A percentile compares a stretch with the other conserved stretches of the same genome.
These are phyloP conservation scores for Leptoclinus maculatus DNA, from an alignment of 2,797 vertebrate species.

Conservation along the genomic window DNA sequence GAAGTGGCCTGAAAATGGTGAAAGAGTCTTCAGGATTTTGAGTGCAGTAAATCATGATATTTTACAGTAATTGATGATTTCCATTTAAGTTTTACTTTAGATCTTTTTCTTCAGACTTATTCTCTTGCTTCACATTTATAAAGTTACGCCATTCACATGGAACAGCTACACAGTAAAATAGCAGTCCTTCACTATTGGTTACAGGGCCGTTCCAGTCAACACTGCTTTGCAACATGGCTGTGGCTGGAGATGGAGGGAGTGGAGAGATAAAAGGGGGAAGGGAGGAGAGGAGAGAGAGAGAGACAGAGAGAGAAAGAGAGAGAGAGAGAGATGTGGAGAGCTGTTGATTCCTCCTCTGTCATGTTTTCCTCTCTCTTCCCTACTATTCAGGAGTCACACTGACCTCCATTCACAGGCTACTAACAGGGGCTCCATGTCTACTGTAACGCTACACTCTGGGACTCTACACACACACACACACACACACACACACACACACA, in stretches of 20 bases:
- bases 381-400: constrained; percentile 70
- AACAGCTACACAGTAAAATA: neutral
- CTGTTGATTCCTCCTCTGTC: constrained; percentile 56
- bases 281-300: neutral
- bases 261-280: neutral
- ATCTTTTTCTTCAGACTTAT: neutral
- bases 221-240: neutral
- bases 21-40: neutral
- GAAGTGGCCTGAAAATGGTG: neutral
- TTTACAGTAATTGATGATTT: neutral
- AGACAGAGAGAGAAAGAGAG: neutral
- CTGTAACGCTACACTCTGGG: constrained; percentile 65
- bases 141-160: neutral
- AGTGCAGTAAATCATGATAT: neutral
- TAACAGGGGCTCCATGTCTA: constrained; percentile 42
- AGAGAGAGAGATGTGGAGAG: constrained; percentile 6
- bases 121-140: neutral
- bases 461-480: constrained; percentile 14
- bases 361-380: constrained; percentile 45
- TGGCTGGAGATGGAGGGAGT: constrained; percentile 1
- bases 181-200: neutral
- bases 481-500: constrained; percentile 20
- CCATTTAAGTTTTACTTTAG: neutral
- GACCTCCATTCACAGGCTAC: constrained; percentile 68
- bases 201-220: neutral